Evolutionary conservation across 2,888 invertebrate species (phyloP).

Genomic region (Morpho helenor): DNA sequence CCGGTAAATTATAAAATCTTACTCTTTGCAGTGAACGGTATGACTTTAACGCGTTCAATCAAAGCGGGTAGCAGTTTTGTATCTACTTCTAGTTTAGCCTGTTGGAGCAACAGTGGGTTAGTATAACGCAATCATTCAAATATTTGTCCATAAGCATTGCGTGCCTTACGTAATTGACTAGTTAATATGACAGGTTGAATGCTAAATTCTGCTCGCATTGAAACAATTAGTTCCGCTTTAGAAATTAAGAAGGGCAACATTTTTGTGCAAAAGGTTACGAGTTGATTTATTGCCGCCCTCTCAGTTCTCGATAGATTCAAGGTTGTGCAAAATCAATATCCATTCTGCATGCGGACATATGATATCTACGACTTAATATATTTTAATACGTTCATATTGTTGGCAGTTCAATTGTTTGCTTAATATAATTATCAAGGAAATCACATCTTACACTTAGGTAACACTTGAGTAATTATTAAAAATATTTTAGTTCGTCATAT

Average conservation of each 20-base stretch:
- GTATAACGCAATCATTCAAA: conserved; percentile 48
- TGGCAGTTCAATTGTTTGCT: too few species aligned
- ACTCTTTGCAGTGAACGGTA: conserved; percentile 45
- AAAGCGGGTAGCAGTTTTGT: conserved; percentile 42
- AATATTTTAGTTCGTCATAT: too few species aligned
- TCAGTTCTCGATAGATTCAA: conserved; percentile 60
- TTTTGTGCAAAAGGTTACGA: conserved; percentile 46
- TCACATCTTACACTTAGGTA: too few species aligned
- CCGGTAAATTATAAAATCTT: conserved; percentile 42
- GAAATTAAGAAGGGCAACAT: conserved; percentile 59
- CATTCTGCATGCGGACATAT: conserved; percentile 43
- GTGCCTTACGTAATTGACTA: conserved; percentile 57
- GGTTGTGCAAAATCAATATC: conserved; percentile 61
- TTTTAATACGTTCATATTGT: not conserved
- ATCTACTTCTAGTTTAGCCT: conserved; percentile 43
- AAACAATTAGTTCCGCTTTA: conserved; percentile 64
- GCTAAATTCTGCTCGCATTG: conserved; percentile 42
- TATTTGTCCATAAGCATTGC: conserved; percentile 47
- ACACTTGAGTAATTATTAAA: too few species aligned
- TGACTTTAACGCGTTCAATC: conserved; percentile 46
- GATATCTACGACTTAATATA: conserved; percentile 31
- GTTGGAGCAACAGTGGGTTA: conserved; percentile 45
- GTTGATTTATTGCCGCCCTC: conserved; percentile 43
- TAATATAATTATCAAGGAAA: too few species aligned
- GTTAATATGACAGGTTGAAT: conserved; percentile 56